Evolutionary conservation across 2,113 vertebrate genomes (phyloP).

Genomic region (Macaca nemestrina): DNA sequence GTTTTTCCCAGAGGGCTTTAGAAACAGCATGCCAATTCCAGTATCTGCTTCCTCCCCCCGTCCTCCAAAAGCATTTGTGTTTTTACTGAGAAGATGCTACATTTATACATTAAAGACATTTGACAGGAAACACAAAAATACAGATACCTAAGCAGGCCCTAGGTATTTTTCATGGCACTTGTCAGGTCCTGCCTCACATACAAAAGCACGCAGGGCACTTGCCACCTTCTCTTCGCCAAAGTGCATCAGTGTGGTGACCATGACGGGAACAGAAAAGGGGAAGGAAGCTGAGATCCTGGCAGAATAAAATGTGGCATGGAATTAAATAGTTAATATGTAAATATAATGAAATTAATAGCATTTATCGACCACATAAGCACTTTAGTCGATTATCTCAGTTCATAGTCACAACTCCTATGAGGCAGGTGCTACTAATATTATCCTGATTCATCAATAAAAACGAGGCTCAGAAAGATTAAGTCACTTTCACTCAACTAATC

Average conservation of each 20-base stretch:
- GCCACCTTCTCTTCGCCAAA: background rate
- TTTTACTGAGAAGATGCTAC: background rate
- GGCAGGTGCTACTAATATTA: background rate
- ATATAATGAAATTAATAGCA: background rate
- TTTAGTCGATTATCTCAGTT: background rate
- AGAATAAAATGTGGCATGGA: background rate
- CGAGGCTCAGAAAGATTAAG: background rate
- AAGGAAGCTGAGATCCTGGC: background rate
- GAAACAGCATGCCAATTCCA: background rate
- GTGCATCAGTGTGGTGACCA: background rate
- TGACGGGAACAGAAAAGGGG: background rate
- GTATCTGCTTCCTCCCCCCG: background rate
- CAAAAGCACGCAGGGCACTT: background rate
- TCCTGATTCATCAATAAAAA: background rate
- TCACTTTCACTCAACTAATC: background rate
- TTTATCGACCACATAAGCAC: background rate
- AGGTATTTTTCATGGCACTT: background rate
- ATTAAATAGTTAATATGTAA: background rate
- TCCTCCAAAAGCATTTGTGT: background rate
- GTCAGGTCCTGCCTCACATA: background rate
- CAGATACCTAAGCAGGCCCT: background rate
- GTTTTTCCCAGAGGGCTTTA: background rate
- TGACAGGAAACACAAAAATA: background rate
- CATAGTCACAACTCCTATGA: background rate
- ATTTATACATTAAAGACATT: background rate